phyloP scores from a whole-genome alignment of 2,888 invertebrate species.

The Diarsia mendica region DNA sequence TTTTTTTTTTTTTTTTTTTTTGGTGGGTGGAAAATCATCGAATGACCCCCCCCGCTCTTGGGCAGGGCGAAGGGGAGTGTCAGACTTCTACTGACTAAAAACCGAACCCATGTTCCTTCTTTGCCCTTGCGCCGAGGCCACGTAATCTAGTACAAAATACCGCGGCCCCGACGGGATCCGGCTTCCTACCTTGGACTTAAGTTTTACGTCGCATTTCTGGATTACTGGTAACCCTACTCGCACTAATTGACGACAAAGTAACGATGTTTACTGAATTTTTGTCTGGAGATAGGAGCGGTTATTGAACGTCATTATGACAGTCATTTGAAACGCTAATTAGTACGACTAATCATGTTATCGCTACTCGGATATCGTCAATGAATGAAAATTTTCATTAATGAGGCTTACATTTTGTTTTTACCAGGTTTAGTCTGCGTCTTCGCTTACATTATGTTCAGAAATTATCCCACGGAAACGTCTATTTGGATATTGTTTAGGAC shows the following conservation, averaged over 20 bases:
- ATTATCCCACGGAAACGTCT: neutral
- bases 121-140: no score
- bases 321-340: constrained; percentile 27
- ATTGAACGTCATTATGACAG: constrained; percentile 58
- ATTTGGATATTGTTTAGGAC: neutral
- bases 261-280: constrained; percentile 71
- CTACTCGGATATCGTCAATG: neutral
- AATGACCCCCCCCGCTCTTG: no score
- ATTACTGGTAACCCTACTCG: neutral
- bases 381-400: neutral
- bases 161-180: no score
- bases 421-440: neutral
- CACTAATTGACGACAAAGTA: constrained; percentile 64
- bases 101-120: no score
- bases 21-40: no score
- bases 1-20: no score
- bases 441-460: neutral
- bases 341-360: constrained; percentile 5
- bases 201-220: neutral
- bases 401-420: neutral
- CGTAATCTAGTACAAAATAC: no score
- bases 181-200: neutral
- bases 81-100: no score
- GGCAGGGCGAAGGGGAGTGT: no score
- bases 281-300: constrained; percentile 59